phyloP scores from a whole-genome alignment of 2,797 vertebrate genomes.

The Kryptopterus vitreolus region DNA sequence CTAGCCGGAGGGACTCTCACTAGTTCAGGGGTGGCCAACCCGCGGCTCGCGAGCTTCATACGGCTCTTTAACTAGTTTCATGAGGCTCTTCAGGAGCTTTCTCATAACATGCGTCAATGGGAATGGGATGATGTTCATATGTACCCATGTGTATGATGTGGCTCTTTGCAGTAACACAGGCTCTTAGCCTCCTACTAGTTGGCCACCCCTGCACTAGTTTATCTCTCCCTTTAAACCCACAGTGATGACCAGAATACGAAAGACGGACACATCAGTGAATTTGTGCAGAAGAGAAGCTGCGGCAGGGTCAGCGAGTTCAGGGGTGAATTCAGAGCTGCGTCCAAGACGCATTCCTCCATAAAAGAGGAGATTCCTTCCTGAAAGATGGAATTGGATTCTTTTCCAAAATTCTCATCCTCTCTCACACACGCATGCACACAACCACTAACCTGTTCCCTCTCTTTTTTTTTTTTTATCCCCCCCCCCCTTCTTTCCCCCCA shows the following conservation, averaged over 20 bases:
- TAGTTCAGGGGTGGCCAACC: no score
- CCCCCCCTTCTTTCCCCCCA: no score
- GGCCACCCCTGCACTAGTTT: no score
- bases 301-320: slow-evolving; percentile 4
- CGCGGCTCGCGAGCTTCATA: no score
- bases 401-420: neutral
- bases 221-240: neutral
- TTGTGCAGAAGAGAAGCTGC: neutral
- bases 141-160: no score
- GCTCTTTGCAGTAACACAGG: no score
- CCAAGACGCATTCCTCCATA: neutral
- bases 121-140: no score
- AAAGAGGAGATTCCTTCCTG: slow-evolving; percentile 18
- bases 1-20: no score
- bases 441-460: slow-evolving; percentile 14
- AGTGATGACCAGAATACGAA: neutral
- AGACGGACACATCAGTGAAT: neutral
- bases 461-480: neutral
- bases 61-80: no score
- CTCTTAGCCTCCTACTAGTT: no score
- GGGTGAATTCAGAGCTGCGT: neutral
- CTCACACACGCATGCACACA: neutral
- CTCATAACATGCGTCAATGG: no score
- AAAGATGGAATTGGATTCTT: neutral
- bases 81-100: no score